Conservation (phyloP, 1,140 invertebrate genomes). For the Tetragonula clypearis region DNA sequence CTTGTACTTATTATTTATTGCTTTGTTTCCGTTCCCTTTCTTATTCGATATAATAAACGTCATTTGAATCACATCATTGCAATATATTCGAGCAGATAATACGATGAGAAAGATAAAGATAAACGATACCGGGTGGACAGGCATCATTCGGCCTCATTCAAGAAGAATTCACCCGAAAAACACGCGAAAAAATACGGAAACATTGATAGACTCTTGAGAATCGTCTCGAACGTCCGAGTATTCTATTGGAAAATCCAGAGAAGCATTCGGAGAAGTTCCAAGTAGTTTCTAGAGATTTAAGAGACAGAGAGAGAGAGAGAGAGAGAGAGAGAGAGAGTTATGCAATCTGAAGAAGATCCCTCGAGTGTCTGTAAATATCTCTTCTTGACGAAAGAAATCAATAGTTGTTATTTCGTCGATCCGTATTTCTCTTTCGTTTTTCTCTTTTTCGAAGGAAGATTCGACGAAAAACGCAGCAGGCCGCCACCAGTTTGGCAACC, state of each 20-base stretch:
- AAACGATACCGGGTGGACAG: no score
- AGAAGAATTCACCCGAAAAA: not conserved
- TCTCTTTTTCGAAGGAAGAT: no score
- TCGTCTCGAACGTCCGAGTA: not conserved
- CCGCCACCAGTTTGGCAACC: not conserved
- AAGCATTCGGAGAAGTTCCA: conserved; percentile 14
- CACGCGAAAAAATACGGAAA: not conserved
- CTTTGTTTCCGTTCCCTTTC: no score
- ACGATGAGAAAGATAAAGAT: no score
- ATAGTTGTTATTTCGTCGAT: not conserved
- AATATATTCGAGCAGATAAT: not conserved
- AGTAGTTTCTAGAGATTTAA: not conserved
- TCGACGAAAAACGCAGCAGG: no score
- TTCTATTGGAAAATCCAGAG: conserved; percentile 13
- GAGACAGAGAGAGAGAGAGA: not conserved
- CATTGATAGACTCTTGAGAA: not conserved
- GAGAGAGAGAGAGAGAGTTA: not conserved
- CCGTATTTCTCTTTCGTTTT: not conserved
- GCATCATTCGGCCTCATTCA: not conserved
- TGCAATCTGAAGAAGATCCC: not conserved
- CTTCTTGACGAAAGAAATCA: not conserved
- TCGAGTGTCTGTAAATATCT: not conserved
- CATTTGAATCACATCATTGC: no score
- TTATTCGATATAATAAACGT: no score
- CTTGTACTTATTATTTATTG: no score